phyloP scores from a whole-genome alignment of 2,113 vertebrate species.

The Motacilla alba region DNA sequence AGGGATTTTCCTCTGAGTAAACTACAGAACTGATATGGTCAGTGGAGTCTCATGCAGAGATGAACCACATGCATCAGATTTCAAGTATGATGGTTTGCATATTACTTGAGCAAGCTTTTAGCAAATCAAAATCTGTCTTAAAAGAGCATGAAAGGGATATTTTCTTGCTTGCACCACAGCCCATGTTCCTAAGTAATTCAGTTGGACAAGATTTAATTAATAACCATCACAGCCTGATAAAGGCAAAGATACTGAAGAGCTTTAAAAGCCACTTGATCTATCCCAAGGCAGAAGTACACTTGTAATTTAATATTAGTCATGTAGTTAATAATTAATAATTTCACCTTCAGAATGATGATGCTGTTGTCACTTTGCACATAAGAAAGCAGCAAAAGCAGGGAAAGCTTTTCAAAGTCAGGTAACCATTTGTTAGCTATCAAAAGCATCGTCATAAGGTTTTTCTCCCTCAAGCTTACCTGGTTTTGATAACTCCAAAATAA shows the following conservation, averaged over 20 bases:
- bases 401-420: background rate
- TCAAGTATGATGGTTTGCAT: background rate
- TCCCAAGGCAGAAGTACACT: background rate
- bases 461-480: background rate
- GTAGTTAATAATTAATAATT: background rate
- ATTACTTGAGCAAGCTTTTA: background rate
- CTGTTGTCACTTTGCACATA: background rate
- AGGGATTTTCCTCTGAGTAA: background rate
- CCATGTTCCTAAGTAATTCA: background rate
- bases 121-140: background rate
- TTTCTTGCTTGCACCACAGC: background rate
- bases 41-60: background rate
- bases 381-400: background rate
- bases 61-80: fast-evolving
- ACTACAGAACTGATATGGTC: background rate
- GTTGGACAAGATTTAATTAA: background rate
- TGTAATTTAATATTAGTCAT: background rate
- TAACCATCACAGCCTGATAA: background rate
- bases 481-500: background rate
- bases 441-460: background rate
- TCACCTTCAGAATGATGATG: background rate
- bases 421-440: background rate
- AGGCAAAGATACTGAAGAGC: background rate
- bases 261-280: constrained; percentile 39
- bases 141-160: background rate